phyloP scores from a whole-genome alignment of 1,140 invertebrate species.

The Laupala kohalensis region DNA sequence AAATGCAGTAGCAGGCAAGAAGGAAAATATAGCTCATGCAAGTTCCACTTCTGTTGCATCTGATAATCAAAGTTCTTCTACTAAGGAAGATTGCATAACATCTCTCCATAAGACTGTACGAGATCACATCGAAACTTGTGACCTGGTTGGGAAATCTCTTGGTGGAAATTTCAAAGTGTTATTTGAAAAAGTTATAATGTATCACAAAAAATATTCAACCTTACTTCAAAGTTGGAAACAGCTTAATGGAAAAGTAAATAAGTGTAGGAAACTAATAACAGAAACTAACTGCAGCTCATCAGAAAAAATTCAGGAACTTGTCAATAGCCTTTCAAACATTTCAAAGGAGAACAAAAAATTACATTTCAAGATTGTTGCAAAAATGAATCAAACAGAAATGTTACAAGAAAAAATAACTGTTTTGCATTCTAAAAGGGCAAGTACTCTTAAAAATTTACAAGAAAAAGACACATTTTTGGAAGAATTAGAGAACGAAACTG shows the following conservation, averaged over 20 bases:
- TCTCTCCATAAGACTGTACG: too few species aligned
- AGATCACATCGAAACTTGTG: too few species aligned
- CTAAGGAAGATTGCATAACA: too few species aligned
- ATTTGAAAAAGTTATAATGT: background rate
- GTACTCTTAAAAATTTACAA: background rate
- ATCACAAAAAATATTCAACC: background rate
- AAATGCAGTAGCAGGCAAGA: too few species aligned
- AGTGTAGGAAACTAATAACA: background rate
- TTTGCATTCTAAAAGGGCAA: background rate
- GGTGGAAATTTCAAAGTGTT: background rate
- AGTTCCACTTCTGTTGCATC: too few species aligned
- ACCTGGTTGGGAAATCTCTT: background rate
- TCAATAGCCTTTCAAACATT: background rate
- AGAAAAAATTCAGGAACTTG: background rate
- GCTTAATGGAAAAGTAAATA: background rate
- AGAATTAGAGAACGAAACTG: background rate
- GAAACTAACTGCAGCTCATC: background rate
- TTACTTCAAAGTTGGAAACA: background rate
- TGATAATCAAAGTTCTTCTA: too few species aligned
- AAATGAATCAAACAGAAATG: background rate
- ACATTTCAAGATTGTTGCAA: background rate
- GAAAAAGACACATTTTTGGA: background rate
- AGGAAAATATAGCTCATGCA: too few species aligned
- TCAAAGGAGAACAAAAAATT: background rate
- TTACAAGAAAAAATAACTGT: background rate